Evolutionary conservation across 2,113 vertebrate genomes (phyloP).

Genomic region (Dolichallabes microphthalmus): DNA sequence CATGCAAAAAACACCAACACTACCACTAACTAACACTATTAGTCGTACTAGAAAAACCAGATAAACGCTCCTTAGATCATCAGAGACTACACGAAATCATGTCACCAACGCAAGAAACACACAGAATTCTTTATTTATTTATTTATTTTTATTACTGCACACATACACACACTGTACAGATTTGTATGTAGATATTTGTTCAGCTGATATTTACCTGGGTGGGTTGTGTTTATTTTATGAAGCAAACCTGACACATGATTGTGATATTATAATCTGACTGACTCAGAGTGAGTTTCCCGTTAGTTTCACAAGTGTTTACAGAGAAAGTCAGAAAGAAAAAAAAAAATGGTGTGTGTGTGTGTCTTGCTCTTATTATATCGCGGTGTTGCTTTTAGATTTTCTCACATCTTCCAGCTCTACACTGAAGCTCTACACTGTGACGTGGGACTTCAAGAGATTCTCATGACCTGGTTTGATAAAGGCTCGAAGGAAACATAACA

Average conservation of each 20-base stretch:
- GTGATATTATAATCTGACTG: background rate
- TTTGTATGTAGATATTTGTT: background rate
- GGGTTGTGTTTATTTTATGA: background rate
- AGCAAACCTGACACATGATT: background rate
- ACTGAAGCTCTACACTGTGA: background rate
- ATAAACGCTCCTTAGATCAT: background rate
- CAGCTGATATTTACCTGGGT: background rate
- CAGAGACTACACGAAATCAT: background rate
- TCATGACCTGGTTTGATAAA: background rate
- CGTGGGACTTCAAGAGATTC: background rate
- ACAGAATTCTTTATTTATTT: background rate
- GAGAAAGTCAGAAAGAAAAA: background rate
- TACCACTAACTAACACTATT: too few relatives aligned
- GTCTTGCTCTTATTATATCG: background rate
- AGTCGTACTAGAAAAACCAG: background rate
- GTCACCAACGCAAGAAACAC: background rate
- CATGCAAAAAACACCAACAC: background rate
- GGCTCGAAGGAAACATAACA: background rate
- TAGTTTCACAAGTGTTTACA: background rate
- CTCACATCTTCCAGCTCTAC: background rate
- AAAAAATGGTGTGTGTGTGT: too few relatives aligned
- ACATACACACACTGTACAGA: background rate
- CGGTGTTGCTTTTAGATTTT: background rate
- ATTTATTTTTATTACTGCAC: background rate
- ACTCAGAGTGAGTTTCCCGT: background rate